Evolutionary conservation across 2,797 vertebrate genomes (phyloP).

Genomic region (Todus mexicanus): DNA sequence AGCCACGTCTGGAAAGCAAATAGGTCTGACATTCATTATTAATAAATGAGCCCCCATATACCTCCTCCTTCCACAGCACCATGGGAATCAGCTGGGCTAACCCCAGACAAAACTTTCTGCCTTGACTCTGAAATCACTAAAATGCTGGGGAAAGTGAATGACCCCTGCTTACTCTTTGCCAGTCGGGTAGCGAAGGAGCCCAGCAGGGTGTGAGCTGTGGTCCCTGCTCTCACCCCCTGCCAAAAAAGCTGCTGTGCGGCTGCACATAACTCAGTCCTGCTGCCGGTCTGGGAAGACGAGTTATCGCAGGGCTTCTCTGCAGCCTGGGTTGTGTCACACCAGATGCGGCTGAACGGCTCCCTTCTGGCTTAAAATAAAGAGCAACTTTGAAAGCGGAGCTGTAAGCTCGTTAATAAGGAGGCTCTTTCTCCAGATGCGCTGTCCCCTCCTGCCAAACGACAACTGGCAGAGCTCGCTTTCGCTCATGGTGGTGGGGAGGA

Average conservation of each 20-base stretch:
- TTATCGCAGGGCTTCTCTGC: background rate
- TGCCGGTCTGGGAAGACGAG: background rate
- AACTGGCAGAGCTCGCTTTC: background rate
- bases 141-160: background rate
- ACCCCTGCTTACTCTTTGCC: background rate
- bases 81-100: background rate
- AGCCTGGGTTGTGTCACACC: background rate
- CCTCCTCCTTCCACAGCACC: accelerated
- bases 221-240: background rate
- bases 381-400: background rate
- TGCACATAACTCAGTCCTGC: background rate
- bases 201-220: background rate
- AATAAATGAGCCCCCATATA: background rate
- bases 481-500: background rate
- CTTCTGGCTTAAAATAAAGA: constrained; percentile 1
- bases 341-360: background rate
- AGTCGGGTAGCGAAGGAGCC: accelerated
- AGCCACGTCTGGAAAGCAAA: background rate
- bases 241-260: background rate
- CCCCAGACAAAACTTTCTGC: background rate
- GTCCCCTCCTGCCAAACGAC: background rate
- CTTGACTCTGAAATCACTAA: background rate
- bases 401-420: background rate
- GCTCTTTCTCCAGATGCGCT: background rate
- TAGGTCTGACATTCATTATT: background rate